phyloP scores from a whole-genome alignment of 2,888 invertebrate genomes.

The Pyrrhosoma nymphula region DNA sequence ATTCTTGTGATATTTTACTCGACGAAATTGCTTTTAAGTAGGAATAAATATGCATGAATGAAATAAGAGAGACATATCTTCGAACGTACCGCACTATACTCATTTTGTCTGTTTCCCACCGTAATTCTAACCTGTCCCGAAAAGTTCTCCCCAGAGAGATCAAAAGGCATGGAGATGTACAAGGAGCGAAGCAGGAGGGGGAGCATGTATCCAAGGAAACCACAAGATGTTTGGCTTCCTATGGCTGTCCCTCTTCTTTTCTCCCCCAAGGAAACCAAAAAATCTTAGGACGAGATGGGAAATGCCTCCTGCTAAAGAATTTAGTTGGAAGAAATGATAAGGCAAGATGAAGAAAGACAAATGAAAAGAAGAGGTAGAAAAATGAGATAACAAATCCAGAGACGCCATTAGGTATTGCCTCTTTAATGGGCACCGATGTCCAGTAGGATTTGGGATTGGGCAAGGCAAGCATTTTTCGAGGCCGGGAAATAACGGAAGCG shows the following conservation, averaged over 20 bases:
- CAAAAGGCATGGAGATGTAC: neutral
- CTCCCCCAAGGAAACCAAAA: neutral
- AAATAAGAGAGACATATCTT: neutral
- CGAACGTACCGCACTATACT: neutral
- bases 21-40: neutral
- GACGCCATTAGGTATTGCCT: neutral
- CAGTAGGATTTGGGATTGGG: neutral
- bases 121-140: neutral
- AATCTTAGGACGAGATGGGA: neutral
- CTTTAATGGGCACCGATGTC: neutral
- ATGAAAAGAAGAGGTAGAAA: neutral
- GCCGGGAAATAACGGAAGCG: neutral
- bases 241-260: neutral
- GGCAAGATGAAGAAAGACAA: neutral
- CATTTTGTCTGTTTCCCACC: neutral
- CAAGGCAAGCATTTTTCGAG: neutral
- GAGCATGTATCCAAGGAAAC: neutral
- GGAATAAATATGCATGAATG: conserved; percentile 13
- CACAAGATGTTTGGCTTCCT: neutral
- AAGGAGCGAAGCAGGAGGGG: neutral
- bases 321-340: neutral
- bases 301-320: neutral
- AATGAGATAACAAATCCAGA: neutral
- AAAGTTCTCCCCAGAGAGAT: neutral
- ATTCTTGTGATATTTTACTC: neutral